Evolutionary conservation across 35 echinoderm and acorn worm genomes (phyloP), one percentile per base, ranked within the genome.

Genomic region (Heliocidaris erythrogramma): DNA sequence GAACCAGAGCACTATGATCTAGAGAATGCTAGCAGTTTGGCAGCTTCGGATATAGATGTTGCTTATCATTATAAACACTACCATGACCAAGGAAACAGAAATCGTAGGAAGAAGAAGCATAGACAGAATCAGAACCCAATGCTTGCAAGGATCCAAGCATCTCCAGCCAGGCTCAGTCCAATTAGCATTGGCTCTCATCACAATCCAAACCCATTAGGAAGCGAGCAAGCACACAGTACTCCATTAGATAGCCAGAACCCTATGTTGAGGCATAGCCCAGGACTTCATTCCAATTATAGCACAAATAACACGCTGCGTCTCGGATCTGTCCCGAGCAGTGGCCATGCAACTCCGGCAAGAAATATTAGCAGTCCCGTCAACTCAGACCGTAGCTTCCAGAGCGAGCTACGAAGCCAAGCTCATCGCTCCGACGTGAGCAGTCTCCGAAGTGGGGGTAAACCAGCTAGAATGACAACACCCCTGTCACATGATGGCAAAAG

Each of bases 11-110:
- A 99, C 88, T 99, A 99, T 60, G 98, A 99, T 88, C 53, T 99
- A 31, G 98, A 99, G 85, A 99, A 99, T 94, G 98, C 98, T 14
- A 99, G 98, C 85, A 99, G 98, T 95, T 97, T 99, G 71, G 98
- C 98, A 24, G 97, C 98, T 42, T 99, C 98, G 13, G 98, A 99
- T 93, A 96, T 99, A 50, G 98, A 99, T 93, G 95, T 96, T 47
- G 96, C 98, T 13, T 99, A 99, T 95, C 97, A 99, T 92, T 99
- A 99, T 90, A 97, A 96, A 95, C 95, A 96, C 94, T 99, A 97
- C 32, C 97, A 98, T 24, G 96, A 99, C 94, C 65, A 78, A 78
- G 93, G 95, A 48, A 97, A 99, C 29, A 93, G 95, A 2, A 96
- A 65, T 92, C 91, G 91, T 59, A 96, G 91, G 86, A 94, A 95